Evolutionary conservation across 2,113 vertebrate genomes (phyloP).

Genomic region (Oryzias melastigma): DNA sequence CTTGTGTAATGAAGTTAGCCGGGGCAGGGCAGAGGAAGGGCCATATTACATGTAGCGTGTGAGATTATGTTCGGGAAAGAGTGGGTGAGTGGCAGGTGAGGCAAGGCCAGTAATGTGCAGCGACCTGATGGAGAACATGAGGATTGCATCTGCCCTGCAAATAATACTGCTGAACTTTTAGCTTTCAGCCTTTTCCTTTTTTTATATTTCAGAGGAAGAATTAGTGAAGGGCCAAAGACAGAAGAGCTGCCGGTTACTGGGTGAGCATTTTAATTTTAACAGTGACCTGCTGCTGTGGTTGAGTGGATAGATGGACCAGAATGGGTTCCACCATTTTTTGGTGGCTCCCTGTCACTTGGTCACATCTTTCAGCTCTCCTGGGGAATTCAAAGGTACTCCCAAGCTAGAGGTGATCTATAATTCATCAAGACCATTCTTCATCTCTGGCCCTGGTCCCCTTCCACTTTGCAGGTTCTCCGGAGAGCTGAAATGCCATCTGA

Average conservation of each 20-base stretch:
- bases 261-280: background rate
- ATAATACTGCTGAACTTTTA: constrained; percentile 36
- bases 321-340: background rate
- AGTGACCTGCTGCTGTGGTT: background rate
- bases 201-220: background rate
- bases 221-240: background rate
- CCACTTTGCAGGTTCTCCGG: background rate
- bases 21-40: constrained; percentile 2
- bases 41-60: constrained; percentile 18
- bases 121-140: constrained; percentile 32
- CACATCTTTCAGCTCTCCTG: background rate
- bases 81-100: constrained; percentile 28
- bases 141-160: constrained; percentile 37
- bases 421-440: constrained; percentile 1
- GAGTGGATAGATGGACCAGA: background rate
- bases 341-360: background rate
- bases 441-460: background rate
- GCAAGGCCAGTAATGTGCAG: constrained; percentile 13
- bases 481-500: background rate
- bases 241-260: background rate
- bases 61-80: constrained; percentile 7
- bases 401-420: constrained; percentile 6
- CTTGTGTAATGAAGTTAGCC: constrained; percentile 59
- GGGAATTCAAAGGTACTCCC: background rate
- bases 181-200: constrained; percentile 19